Percentiles rank a stretch among this genome's conserved stretches.
Conservation (phyloP, 2,797 vertebrate genomes). For the Clarias platycephalus region DNA sequence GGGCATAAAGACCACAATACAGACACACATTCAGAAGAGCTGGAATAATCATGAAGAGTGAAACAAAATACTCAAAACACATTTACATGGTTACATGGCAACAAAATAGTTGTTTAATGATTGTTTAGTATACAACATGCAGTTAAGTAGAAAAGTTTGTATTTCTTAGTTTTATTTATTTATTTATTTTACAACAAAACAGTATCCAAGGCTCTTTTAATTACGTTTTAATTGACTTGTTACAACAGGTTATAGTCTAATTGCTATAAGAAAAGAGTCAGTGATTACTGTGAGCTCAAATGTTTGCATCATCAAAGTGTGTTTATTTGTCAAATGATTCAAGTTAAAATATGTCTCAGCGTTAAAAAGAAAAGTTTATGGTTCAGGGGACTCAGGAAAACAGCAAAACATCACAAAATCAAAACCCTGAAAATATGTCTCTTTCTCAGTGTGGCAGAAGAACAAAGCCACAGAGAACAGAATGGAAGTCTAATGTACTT, state of each 20-base stretch:
- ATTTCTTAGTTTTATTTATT: neutral
- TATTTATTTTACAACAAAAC: neutral
- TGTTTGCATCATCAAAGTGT: neutral
- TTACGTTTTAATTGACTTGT: neutral
- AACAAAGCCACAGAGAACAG: neutral
- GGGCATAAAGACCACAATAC: constrained; percentile 13
- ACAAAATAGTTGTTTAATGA: neutral
- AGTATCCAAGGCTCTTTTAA: neutral
- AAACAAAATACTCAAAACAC: neutral
- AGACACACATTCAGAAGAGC: neutral
- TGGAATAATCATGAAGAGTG: neutral
- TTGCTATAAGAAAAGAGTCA: neutral
- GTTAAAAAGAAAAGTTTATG: neutral
- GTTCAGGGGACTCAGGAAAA: neutral
- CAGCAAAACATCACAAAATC: neutral
- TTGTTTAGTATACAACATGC: neutral
- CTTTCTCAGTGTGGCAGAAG: neutral
- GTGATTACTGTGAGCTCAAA: neutral
- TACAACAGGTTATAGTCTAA: neutral
- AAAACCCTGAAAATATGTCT: neutral
- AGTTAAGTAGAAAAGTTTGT: neutral
- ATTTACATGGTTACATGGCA: neutral
- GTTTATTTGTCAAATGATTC: neutral
- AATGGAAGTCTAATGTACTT: neutral
- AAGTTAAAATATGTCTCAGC: neutral